phyloP scores from a whole-genome alignment of 2,888 invertebrate genomes.

The Aquatica leii region DNA sequence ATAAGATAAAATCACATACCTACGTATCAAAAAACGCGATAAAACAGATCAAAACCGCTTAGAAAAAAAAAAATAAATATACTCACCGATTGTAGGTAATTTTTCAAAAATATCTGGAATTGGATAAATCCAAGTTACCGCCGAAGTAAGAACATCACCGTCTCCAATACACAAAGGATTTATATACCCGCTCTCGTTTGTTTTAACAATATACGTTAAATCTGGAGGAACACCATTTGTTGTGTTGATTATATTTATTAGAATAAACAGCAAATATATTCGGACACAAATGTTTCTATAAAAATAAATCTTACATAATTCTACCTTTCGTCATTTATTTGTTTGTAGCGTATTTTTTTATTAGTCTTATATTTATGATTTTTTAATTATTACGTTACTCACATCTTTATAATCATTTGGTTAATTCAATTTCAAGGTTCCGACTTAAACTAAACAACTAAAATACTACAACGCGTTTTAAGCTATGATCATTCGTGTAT shows the following conservation, averaged over 20 bases:
- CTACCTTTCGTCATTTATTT: too few species aligned
- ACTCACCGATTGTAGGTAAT: conserved; percentile 51
- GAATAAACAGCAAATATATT: conserved; percentile 3
- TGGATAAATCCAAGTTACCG: conserved; percentile 55
- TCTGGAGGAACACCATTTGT: conserved; percentile 33
- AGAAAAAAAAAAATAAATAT: neutral
- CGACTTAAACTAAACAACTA: neutral
- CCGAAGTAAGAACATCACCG: conserved; percentile 52
- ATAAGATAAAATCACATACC: too few species aligned
- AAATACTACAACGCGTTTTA: neutral
- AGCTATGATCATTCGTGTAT: neutral
- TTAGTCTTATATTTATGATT: neutral
- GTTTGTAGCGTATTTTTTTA: neutral
- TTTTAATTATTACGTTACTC: neutral
- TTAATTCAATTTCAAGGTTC: conserved; percentile 4
- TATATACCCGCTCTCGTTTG: conserved; percentile 35
- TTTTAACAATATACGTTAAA: conserved; percentile 52
- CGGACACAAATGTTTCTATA: neutral
- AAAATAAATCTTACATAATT: neutral
- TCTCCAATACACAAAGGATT: conserved; percentile 54
- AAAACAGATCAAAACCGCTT: too few species aligned
- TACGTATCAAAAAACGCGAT: too few species aligned
- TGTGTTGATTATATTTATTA: conserved; percentile 12
- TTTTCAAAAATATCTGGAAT: conserved; percentile 44
- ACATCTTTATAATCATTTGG: conserved; percentile 5